phyloP scores from a whole-genome alignment of 2,797 vertebrate genomes.

The Malacoraja senta region DNA sequence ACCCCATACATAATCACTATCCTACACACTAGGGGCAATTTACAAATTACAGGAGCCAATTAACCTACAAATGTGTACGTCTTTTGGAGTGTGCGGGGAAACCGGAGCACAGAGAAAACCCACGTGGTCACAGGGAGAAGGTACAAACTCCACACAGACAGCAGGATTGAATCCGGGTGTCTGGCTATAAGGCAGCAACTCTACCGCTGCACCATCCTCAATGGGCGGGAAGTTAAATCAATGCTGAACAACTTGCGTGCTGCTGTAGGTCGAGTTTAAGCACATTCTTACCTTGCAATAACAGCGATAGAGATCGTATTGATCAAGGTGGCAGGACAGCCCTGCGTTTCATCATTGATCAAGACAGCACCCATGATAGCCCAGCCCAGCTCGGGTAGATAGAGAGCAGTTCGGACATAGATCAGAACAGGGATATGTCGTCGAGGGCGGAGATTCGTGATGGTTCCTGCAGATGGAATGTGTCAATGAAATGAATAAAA shows the following conservation, averaged over 20 bases:
- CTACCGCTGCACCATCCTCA: too few relatives aligned
- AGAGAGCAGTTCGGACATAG: conserved; percentile 79
- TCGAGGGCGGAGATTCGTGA: conserved; percentile 81
- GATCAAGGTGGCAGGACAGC: conserved; percentile 71
- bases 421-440: conserved; percentile 82
- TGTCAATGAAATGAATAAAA: neutral
- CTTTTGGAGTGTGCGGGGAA: too few relatives aligned
- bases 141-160: too few relatives aligned
- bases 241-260: neutral
- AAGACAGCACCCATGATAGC: conserved; percentile 80
- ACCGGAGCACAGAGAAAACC: too few relatives aligned
- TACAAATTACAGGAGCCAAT: too few relatives aligned
- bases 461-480: conserved; percentile 68
- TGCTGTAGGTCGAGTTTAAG: neutral
- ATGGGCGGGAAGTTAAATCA: neutral
- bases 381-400: conserved; percentile 83
- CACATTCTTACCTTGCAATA: conserved; percentile 67
- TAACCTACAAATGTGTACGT: too few relatives aligned
- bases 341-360: conserved; percentile 68
- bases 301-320: conserved; percentile 72
- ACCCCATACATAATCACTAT: too few relatives aligned
- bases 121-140: too few relatives aligned
- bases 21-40: too few relatives aligned
- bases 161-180: too few relatives aligned
- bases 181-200: too few relatives aligned